Percentiles rank a stretch among this genome's conserved stretches.
Evolutionary conservation across 2,113 vertebrate species (phyloP).

Genomic region (Psophia crepitans): DNA sequence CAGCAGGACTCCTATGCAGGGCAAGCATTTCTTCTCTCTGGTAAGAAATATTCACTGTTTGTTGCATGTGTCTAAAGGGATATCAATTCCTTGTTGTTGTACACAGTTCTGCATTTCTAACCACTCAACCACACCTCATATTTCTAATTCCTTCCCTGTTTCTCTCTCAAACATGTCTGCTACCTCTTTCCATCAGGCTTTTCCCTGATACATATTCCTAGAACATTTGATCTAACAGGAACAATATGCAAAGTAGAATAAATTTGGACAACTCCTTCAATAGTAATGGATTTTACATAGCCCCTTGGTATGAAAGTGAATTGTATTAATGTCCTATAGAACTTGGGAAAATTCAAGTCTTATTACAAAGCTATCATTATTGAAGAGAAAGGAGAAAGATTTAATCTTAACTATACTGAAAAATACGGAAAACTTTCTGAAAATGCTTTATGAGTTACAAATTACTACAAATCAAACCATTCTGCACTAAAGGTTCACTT

Average conservation of each 20-base stretch:
- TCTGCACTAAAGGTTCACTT: neutral
- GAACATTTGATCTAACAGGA: neutral
- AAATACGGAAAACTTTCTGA: neutral
- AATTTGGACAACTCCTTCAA: neutral
- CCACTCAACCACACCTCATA: fast-evolving
- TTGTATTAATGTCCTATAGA: neutral
- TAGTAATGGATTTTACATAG: neutral
- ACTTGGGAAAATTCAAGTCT: neutral
- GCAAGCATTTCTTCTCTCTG: neutral
- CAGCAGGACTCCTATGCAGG: neutral
- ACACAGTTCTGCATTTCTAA: neutral
- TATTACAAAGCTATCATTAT: neutral
- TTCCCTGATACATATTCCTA: neutral
- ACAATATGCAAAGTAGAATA: neutral
- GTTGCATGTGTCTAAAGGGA: neutral
- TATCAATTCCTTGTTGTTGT: neutral
- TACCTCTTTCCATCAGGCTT: neutral
- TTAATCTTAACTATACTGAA: neutral
- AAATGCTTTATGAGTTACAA: neutral
- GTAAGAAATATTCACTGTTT: neutral
- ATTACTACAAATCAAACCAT: neutral
- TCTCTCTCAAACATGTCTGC: neutral
- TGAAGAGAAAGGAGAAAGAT: neutral
- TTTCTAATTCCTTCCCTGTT: neutral
- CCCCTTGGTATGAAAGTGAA: neutral